Evolutionary conservation across 2,888 invertebrate species (phyloP), one percentile per base, ranked within the genome.

Genomic region (Pachliopta kotzebuea): DNA sequence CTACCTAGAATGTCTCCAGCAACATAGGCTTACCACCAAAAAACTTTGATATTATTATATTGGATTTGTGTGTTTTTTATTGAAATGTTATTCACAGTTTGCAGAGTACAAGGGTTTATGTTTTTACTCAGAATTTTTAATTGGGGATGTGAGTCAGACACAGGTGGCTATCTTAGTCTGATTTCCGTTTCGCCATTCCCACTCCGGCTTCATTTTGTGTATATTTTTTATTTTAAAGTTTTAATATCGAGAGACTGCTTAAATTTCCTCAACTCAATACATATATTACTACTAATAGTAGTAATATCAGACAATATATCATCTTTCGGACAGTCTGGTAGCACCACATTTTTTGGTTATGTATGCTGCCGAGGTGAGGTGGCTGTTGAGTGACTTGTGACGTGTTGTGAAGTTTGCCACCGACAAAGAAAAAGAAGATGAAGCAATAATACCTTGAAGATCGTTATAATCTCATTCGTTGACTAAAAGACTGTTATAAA

Each of bases 181-280:
- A 53, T 53, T 57, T 63, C 62, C 62, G 57, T 53, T 58, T 29
- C 24, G 23, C 50, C 31, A 62, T 62, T 56, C 56, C 56, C 37
- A 6, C 45, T 23, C 1, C 45, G 4, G 61, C 17, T 7, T 11
- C 24, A n/a, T 54, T n/a, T 3, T 45, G 14, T 29, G n/a, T 54
- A 42, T n/a, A n/a, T 14, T n/a, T 45, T 45, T 45, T 45, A n/a
- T 45, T 45, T 18, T 45, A 1, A n/a, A 18, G 4, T 45, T 45
- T 45, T 45, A n/a, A n/a, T n/a, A 45, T 18, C n/a, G 45, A n/a
- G 6, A 45, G n/a, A 18, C 18, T n/a, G 45, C 37, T 37, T n/a
- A n/a, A 45, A 45, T n/a, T 45, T 45, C 4, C n/a, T 4, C n/a
- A 26, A 6, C 26, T 26, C 26, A 26, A 26, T 6, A 4, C 4